Percentiles rank a stretch among this genome's conserved stretches.
Evolutionary conservation across 2,113 vertebrate genomes (phyloP).

Genomic region (Eudyptes chrysolophus): DNA sequence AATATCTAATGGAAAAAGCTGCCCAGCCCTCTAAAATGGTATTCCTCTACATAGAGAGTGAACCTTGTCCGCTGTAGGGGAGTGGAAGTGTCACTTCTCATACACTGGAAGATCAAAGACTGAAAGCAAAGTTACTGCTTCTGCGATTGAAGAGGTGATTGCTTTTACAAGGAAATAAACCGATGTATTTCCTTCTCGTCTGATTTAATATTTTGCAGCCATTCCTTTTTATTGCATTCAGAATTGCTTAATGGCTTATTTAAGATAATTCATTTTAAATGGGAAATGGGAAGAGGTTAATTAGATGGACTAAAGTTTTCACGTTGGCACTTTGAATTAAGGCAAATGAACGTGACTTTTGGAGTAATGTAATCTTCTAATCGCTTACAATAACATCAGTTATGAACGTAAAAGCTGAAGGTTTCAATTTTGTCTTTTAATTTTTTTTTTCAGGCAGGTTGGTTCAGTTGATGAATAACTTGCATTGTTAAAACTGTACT

Average conservation of each 20-base stretch:
- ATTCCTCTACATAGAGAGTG: background rate
- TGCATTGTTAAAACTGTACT: constrained; percentile 61
- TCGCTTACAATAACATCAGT: constrained; percentile 44
- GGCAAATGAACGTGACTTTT: constrained; percentile 30
- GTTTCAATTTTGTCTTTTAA: constrained; percentile 26
- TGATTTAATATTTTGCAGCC: constrained; percentile 13
- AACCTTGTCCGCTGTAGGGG: background rate
- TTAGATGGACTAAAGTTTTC: constrained; percentile 32
- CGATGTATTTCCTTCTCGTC: background rate
- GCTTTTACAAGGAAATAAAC: constrained; percentile 34
- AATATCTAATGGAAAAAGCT: background rate
- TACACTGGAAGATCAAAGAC: background rate
- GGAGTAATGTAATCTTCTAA: constrained; percentile 24
- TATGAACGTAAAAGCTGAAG: constrained; percentile 1
- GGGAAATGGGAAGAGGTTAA: constrained; percentile 48
- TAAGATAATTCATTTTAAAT: constrained; percentile 58
- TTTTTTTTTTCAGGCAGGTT: constrained; percentile 22
- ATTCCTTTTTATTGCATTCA: constrained; percentile 10
- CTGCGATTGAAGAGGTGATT: background rate
- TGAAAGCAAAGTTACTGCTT: background rate
- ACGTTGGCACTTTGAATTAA: constrained; percentile 48
- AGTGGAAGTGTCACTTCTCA: background rate
- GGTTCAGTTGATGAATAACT: constrained; percentile 39
- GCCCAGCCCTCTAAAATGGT: background rate
- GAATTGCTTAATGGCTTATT: constrained; percentile 58